Base-by-base conservation (phyloP, 2,797 vertebrate genomes). In the Mionectes olivaceus region DNA sequence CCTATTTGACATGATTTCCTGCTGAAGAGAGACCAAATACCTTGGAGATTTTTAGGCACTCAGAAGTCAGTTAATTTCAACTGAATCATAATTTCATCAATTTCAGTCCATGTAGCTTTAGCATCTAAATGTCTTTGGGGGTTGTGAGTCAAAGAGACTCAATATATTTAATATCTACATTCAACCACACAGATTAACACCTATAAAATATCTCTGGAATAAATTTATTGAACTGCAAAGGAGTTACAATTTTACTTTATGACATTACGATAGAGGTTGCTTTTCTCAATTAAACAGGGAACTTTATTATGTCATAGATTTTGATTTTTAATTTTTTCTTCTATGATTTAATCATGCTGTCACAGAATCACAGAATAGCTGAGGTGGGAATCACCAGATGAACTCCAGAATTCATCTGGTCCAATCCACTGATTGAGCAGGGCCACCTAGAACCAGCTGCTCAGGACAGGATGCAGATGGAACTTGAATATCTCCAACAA, bases 271-370 rank as follows among this genome's bases (percentile, higher is more conserved):
- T 30, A 37, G 55, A 76, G 81, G 50, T 59, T 69, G 28, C 5
- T 76, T 95, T 43, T 53, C 37, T 83, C 87, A 79, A 94, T 79
- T 85, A 89, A 91, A 35, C 3, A 92, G 39, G 81, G n/a, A 81
- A 69, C 22, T 82, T 93, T 17, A 86, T 75, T 61, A 78, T 61
- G 39, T 55, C 11, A 53, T 25, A 47, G 17, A 4, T 47, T 43
- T 67, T 59, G 61, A 49, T 59, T 69, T 60, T 64, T 9, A 52
- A 75, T 28, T 50, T 50, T 50, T 49, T 27, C 24, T 28, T 60
- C 10, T 39, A 23, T 68, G 9, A 81, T 83, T 81, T 78, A 71
- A 43, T n/a, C 13, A 43, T 83, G 30, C 4, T 55, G 9, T 47
- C 21, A 73, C 21, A 50, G 56, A 81, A 39, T 47, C 21, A 73